A percentile compares a stretch with the other conserved stretches of the same genome.
These are phyloP conservation scores for Entomyzon cyanotis DNA, from an alignment of 2,113 vertebrate species.

Conservation along the genomic window DNA sequence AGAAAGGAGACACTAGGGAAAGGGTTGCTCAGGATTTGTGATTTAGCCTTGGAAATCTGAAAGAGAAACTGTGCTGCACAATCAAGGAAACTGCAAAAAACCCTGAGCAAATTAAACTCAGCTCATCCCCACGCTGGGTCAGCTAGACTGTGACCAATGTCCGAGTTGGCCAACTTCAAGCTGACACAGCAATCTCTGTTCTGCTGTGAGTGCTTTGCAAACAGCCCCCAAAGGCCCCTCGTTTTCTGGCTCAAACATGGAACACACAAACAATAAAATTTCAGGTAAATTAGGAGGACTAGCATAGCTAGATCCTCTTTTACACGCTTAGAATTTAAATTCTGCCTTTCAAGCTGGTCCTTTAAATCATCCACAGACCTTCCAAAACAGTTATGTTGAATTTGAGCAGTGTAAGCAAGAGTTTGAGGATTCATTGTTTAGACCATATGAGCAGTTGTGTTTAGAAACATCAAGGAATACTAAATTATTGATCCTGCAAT, in stretches of 20 bases:
- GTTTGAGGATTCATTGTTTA: not conserved
- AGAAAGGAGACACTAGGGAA: not conserved
- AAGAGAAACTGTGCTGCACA: not conserved
- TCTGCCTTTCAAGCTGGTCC: not conserved
- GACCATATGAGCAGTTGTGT: not conserved
- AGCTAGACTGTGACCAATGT: slow-evolving; percentile 12
- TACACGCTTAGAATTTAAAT: not conserved
- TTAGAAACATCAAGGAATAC: not conserved
- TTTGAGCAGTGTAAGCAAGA: not conserved
- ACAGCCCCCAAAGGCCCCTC: not conserved
- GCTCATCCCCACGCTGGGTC: not conserved
- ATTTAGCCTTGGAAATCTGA: not conserved
- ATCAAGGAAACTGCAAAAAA: not conserved
- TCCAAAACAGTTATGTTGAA: not conserved
- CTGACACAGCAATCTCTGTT: not conserved
- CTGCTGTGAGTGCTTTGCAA: not conserved
- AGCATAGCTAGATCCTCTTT: not conserved
- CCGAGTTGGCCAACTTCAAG: not conserved
- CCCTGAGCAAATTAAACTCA: not conserved
- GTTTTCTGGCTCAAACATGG: not conserved
- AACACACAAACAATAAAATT: not conserved
- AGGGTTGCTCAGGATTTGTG: not conserved
- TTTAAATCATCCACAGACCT: not conserved
- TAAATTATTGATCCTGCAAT: slow-evolving; percentile 12
- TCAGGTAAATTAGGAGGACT: not conserved